phyloP scores from a whole-genome alignment of 2,888 invertebrate species.

The Scelioninae gen. 1 region DNA sequence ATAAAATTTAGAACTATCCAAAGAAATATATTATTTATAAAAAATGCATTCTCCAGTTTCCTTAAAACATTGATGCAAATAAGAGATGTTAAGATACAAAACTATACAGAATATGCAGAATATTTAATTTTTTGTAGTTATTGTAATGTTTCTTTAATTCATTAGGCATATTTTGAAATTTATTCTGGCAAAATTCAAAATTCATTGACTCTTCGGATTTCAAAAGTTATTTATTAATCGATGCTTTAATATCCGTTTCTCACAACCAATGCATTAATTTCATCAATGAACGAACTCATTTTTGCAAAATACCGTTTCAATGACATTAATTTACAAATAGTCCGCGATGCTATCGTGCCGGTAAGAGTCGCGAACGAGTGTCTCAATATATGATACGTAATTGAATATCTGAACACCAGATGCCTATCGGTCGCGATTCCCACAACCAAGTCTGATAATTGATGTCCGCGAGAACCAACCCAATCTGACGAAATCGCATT shows the following conservation, averaged over 20 bases:
- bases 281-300: conserved; percentile 3
- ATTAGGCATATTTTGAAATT: too few species aligned
- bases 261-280: conserved; percentile 36
- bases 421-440: conserved; percentile 46
- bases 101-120: too few species aligned
- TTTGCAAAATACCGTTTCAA: conserved; percentile 10
- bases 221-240: conserved; percentile 18
- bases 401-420: conserved; percentile 59
- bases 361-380: conserved; percentile 40
- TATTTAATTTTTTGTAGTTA: too few species aligned
- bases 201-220: neutral
- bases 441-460: conserved; percentile 38
- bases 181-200: neutral
- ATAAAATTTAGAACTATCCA: too few species aligned
- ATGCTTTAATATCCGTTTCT: conserved; percentile 29
- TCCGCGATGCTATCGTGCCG: conserved; percentile 36
- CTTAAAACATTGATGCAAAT: too few species aligned
- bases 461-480: conserved; percentile 28
- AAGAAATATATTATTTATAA: too few species aligned
- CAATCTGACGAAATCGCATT: conserved; percentile 45
- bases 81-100: too few species aligned
- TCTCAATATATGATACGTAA: conserved; percentile 46
- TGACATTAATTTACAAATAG: conserved; percentile 43
- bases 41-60: too few species aligned
- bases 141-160: neutral